Base-by-base conservation (phyloP, 1,140 invertebrate genomes). In the Drosophila kohkoa region DNA sequence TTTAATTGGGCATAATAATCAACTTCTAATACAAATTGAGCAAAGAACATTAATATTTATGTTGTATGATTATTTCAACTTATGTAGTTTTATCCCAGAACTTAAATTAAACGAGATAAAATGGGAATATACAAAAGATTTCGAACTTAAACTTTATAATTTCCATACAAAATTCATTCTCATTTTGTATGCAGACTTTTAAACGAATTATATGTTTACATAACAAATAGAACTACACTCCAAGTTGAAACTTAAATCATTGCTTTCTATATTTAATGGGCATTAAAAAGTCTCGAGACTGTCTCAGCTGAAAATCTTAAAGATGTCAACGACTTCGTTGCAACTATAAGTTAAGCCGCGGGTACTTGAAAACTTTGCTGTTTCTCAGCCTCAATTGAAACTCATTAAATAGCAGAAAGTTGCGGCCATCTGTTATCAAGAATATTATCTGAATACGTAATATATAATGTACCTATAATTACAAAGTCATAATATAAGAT, bases 351-450 rank as follows among this genome's bases (percentile, higher is more conserved):
- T 41, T 3, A 11, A 13, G n/a, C 41, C 10, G 11, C n/a, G 38
- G 1, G 7, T 41, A 10, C 30, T 11, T 5, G 5, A 54, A 74
- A 45, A 16, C 54, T 43, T 38, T 38, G 20, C 15, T 28, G 35
- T 43, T 25, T 25, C 62, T 72, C 65, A 59, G 62, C 70, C 58
- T 65, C 77, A 76, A 76, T 80, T 75, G 43, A 55, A 54, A 72
- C 63, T 85, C 59, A 77, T 73, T 72, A 80, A 68, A 76, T 65
- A 71, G 38, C 43, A 54, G 51, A 55, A 59, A 51, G 35, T 46
- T 38, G 38, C 30, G 30, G 55, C 57, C 64, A 68, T 60, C 52
- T 64, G 49, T 49, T 65, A 58, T 55, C 15, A 48, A 48, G 55
- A 16, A 63, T 52, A 60, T 67, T 62, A 79, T 71, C 51, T 13